Conservation (phyloP, 2,888 invertebrate genomes). For the Coremacera marginata region DNA sequence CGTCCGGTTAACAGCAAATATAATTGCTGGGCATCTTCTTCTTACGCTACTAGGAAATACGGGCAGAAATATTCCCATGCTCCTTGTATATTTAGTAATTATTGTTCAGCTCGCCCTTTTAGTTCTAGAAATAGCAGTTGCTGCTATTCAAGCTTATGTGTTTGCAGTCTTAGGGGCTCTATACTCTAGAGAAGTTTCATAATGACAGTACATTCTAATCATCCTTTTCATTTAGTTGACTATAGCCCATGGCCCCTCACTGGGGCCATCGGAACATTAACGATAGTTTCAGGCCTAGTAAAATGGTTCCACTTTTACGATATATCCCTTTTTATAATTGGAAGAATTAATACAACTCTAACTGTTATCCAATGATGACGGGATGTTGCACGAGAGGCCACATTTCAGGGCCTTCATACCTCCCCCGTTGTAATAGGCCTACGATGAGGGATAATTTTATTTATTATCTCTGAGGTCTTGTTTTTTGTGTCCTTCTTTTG, state of each 20-base stretch:
- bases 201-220: slow-evolving; percentile 72
- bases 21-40: too few relatives aligned
- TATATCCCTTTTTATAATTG: slow-evolving; percentile 71
- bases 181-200: slow-evolving; percentile 59
- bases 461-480: slow-evolving; percentile 79
- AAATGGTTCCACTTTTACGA: slow-evolving; percentile 75
- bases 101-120: too few relatives aligned
- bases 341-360: slow-evolving; percentile 57
- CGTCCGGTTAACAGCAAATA: too few relatives aligned
- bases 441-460: slow-evolving; percentile 79
- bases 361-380: slow-evolving; percentile 77
- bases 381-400: slow-evolving; percentile 77
- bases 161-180: too few relatives aligned
- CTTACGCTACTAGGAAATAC: too few relatives aligned
- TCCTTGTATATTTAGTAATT: too few relatives aligned
- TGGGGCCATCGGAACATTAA: slow-evolving; percentile 73
- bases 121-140: too few relatives aligned
- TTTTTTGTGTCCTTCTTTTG: slow-evolving; percentile 76
- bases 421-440: slow-evolving; percentile 73
- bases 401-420: slow-evolving; percentile 77
- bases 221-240: slow-evolving; percentile 77
- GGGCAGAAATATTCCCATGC: too few relatives aligned
- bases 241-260: slow-evolving; percentile 77
- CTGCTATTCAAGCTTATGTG: too few relatives aligned
- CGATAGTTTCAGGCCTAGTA: slow-evolving; percentile 72